phyloP scores from a whole-genome alignment of 2,888 invertebrate species.

The Scaptodrosophila latifasciaeformis region DNA sequence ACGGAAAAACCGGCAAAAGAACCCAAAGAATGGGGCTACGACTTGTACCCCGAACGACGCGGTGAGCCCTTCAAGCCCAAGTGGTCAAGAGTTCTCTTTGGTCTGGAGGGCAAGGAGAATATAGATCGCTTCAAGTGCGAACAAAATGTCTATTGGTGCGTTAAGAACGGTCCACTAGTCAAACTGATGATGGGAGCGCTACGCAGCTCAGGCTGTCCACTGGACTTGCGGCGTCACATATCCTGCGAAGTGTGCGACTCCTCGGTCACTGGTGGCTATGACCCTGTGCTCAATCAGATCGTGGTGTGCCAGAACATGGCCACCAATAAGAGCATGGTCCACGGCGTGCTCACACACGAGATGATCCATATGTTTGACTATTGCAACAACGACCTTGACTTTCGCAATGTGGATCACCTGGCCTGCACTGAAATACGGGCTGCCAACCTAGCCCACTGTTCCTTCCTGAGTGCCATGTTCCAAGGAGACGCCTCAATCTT shows the following conservation, averaged over 20 bases:
- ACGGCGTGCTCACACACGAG: slow-evolving; percentile 91
- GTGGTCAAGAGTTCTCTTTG: slow-evolving; percentile 78
- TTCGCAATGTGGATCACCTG: slow-evolving; percentile 91
- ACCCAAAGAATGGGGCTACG: slow-evolving; percentile 81
- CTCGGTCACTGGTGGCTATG: slow-evolving; percentile 91
- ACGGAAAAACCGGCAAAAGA: slow-evolving; percentile 21
- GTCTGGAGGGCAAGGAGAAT: slow-evolving; percentile 82
- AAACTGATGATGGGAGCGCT: slow-evolving; percentile 90
- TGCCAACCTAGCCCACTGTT: slow-evolving; percentile 95
- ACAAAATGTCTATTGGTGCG: slow-evolving; percentile 81
- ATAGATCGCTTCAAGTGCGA: slow-evolving; percentile 87
- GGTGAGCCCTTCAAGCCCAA: slow-evolving; percentile 78
- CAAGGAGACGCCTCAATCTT: slow-evolving; percentile 83
- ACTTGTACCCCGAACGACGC: slow-evolving; percentile 88
- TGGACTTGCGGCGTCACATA: slow-evolving; percentile 91
- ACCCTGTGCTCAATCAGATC: slow-evolving; percentile 76
- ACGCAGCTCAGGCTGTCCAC: slow-evolving; percentile 79
- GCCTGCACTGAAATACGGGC: slow-evolving; percentile 97
- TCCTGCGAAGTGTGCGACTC: slow-evolving; percentile 93
- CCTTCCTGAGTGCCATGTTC: slow-evolving; percentile 86
- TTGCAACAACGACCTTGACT: slow-evolving; percentile 91
- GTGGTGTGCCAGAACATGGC: slow-evolving; percentile 94
- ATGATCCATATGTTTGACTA: slow-evolving; percentile 98
- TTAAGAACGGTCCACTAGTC: slow-evolving; percentile 86
- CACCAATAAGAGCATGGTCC: slow-evolving; percentile 81